These are phyloP conservation scores for Gallinago undulata DNA, from an alignment of 2,113 vertebrate genomes.

Conservation along the genomic window DNA sequence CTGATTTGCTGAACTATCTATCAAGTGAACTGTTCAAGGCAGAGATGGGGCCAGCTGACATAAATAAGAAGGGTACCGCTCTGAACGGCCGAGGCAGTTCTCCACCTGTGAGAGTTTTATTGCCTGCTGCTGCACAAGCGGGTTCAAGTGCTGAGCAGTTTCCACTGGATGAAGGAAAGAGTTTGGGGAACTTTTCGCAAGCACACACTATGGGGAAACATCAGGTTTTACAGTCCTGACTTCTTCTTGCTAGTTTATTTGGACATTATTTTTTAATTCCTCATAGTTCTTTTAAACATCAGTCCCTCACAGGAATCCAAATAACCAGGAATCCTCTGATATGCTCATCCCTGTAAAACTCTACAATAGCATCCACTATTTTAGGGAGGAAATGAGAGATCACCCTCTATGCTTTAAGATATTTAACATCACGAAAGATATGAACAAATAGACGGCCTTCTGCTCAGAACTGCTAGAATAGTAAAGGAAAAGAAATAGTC, in stretches of 20 bases:
- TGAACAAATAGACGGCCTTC: not conserved
- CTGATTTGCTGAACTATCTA: constrained; percentile 23
- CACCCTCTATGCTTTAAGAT: not conserved
- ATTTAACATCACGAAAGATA: not conserved
- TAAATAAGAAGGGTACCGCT: not conserved
- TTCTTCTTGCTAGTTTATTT: not conserved
- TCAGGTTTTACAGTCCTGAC: not conserved
- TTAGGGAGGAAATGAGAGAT: not conserved
- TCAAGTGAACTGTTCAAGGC: not conserved
- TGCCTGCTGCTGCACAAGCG: not conserved
- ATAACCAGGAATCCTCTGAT: not conserved
- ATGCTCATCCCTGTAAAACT: not conserved
- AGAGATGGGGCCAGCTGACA: not conserved
- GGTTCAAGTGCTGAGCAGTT: not conserved
- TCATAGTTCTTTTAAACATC: not conserved
- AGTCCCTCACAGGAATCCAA: not conserved
- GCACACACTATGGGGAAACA: accelerated
- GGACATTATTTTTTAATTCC: not conserved
- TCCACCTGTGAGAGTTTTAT: not conserved
- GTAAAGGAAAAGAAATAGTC: not conserved
- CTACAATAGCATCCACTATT: not conserved
- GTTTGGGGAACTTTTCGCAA: not conserved
- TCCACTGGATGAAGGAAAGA: not conserved
- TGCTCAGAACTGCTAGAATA: not conserved
- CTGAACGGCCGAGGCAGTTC: not conserved